Evolutionary conservation across 2,888 invertebrate species (phyloP).

Genomic region (Caenorhabditis uteleia): DNA sequence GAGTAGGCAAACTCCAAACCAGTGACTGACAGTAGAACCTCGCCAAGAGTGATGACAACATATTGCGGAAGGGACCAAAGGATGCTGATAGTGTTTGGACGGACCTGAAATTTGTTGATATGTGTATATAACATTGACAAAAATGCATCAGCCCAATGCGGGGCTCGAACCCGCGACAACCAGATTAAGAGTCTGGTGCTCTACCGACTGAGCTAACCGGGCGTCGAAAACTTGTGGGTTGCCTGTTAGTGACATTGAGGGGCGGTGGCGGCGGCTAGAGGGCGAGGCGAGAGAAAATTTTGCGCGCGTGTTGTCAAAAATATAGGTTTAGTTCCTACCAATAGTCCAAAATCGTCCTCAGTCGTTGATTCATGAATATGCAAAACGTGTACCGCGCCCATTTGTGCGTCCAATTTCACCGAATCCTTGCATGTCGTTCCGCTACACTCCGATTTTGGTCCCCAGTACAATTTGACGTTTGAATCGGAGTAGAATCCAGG

Average conservation of each 20-base stretch:
- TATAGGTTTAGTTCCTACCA: too few species aligned
- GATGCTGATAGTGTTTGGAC: slow-evolving; percentile 60
- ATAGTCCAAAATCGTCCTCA: slow-evolving; percentile 26
- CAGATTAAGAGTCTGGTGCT: neutral
- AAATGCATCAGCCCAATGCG: neutral
- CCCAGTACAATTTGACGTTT: slow-evolving; percentile 52
- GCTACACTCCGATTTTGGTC: slow-evolving; percentile 28
- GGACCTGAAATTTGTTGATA: slow-evolving; percentile 38
- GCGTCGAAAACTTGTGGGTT: too few species aligned
- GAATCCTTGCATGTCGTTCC: slow-evolving; percentile 35
- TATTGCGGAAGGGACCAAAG: slow-evolving; percentile 85
- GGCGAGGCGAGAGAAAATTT: neutral
- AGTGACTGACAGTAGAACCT: slow-evolving; percentile 93
- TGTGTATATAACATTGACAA: neutral
- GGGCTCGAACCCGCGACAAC: neutral
- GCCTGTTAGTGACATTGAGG: too few species aligned
- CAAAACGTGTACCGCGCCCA: slow-evolving; percentile 48
- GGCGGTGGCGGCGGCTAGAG: slow-evolving; percentile 2
- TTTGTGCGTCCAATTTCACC: slow-evolving; percentile 34
- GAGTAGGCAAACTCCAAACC: slow-evolving; percentile 94
- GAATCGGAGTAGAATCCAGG: slow-evolving; percentile 57
- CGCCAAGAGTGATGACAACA: slow-evolving; percentile 86
- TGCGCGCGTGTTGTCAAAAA: too few species aligned
- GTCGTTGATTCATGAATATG: slow-evolving; percentile 40
- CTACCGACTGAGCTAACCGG: neutral